Base-by-base conservation (phyloP, 1,140 invertebrate genomes). In the Dreissena rostriformis region DNA sequence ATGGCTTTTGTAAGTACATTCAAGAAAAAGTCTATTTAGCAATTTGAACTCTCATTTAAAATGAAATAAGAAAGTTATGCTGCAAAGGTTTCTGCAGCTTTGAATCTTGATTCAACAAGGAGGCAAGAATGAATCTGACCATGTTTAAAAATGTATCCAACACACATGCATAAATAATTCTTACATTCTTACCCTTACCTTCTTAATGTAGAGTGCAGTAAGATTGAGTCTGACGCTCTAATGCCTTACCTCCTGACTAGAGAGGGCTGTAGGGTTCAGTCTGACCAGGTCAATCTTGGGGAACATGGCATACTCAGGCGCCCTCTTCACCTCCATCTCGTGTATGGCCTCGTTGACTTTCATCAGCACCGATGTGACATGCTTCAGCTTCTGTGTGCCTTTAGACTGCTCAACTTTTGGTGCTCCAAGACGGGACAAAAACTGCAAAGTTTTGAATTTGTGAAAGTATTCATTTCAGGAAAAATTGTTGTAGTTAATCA, bases 201-300 rank as follows among this genome's bases (percentile, higher is more conserved):
- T 8, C 39, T 39, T 2, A 39, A 2, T 39, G 39, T 2, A 39
- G 39, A 39, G 39, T 2, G 39, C 39, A 5, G 39, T 39, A 39
- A 8, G 39, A 8, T 39, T 39, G 39, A 39, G 39, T 8, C 39
- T 39, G 39, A 39, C 39, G 14, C 26, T 17, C 17, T 29, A 22
- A 17, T 28, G 72, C 70, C 67, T 24, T 86, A 92, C 91, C 88
- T 92, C 88, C 24, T 88, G 84, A 52, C 90, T 86, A 0, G 89
- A 86, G 51, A 91, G 82, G 2, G 90, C 88, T 28, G 88, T 90
- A 49, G 92, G 92, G 51, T 88, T 86, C 0, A 92, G 55, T 12
- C 85, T 84, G 0, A 90, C 84, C 24, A 92, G 70, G 78, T 92
- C 91, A 49, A 92, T 83, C 67, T 92, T 92, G 4, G 91, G 91